Evolutionary conservation across 2,113 vertebrate species (phyloP).

Genomic region (Lynx canadensis): DNA sequence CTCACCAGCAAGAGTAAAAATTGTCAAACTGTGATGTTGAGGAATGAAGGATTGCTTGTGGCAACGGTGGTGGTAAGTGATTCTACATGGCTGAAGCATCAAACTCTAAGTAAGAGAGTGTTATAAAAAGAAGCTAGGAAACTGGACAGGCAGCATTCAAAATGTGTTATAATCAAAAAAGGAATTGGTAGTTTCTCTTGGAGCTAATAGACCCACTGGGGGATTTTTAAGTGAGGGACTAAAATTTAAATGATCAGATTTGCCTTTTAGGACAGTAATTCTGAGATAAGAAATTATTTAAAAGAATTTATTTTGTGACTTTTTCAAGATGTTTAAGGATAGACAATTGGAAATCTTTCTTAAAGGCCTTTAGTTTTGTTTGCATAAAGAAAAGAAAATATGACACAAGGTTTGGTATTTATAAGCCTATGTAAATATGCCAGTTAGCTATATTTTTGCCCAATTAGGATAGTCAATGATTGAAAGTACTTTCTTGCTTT

Average conservation of each 20-base stretch:
- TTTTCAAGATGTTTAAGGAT: neutral
- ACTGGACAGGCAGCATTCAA: neutral
- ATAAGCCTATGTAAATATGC: neutral
- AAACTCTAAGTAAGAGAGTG: neutral
- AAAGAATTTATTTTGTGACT: neutral
- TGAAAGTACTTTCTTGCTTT: neutral
- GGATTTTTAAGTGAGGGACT: neutral
- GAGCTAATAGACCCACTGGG: neutral
- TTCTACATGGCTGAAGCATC: neutral
- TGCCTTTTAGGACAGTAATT: neutral
- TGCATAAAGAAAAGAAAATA: neutral
- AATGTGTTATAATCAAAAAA: neutral
- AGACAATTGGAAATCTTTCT: neutral
- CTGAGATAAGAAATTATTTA: neutral
- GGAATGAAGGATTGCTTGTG: neutral
- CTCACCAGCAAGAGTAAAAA: neutral
- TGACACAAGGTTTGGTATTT: neutral
- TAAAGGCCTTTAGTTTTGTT: neutral
- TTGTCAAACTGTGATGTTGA: neutral
- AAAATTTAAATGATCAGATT: neutral
- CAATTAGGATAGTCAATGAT: neutral
- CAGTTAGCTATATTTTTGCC: neutral
- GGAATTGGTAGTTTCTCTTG: slow-evolving; percentile 6
- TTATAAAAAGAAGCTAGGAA: neutral
- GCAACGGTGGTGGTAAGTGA: neutral